Evolutionary conservation across 1,140 invertebrate genomes (phyloP).

Genomic region (Ceratoteleas bidentatus): DNA sequence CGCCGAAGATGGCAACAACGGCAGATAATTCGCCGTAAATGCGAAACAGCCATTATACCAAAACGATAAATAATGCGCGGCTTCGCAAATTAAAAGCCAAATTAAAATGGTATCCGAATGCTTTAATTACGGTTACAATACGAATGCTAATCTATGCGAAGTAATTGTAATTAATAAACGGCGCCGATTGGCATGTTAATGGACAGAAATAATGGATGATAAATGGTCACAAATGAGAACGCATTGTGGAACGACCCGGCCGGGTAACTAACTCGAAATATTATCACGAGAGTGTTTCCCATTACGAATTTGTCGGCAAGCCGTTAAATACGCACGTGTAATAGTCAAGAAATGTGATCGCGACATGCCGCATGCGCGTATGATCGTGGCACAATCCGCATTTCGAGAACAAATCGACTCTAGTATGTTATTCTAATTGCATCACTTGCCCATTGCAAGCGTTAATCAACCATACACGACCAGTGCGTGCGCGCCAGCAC

Average conservation of each 20-base stretch:
- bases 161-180: slow-evolving; percentile 67
- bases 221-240: slow-evolving; percentile 60
- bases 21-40: slow-evolving; percentile 50
- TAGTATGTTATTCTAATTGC: slow-evolving; percentile 65
- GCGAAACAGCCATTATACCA: slow-evolving; percentile 46
- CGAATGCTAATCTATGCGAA: slow-evolving; percentile 57
- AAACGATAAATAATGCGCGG: slow-evolving; percentile 55
- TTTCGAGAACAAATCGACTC: slow-evolving; percentile 58
- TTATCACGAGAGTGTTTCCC: slow-evolving; percentile 55
- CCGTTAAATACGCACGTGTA: slow-evolving; percentile 47
- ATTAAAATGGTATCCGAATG: slow-evolving; percentile 53
- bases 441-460: slow-evolving; percentile 44
- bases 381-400: slow-evolving; percentile 45
- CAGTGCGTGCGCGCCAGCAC: slow-evolving; percentile 23
- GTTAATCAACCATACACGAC: slow-evolving; percentile 57
- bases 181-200: slow-evolving; percentile 65
- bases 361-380: slow-evolving; percentile 43
- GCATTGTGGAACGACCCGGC: slow-evolving; percentile 40
- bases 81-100: slow-evolving; percentile 62
- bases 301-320: slow-evolving; percentile 49
- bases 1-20: slow-evolving; percentile 29
- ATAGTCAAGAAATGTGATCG: slow-evolving; percentile 64
- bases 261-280: slow-evolving; percentile 65
- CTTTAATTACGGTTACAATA: slow-evolving; percentile 61
- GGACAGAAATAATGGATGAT: slow-evolving; percentile 67